A percentile compares a stretch with the other conserved stretches of the same genome.
Evolutionary conservation across 2,888 invertebrate species (phyloP).

Genomic region (Lepidochrysops patricia): DNA sequence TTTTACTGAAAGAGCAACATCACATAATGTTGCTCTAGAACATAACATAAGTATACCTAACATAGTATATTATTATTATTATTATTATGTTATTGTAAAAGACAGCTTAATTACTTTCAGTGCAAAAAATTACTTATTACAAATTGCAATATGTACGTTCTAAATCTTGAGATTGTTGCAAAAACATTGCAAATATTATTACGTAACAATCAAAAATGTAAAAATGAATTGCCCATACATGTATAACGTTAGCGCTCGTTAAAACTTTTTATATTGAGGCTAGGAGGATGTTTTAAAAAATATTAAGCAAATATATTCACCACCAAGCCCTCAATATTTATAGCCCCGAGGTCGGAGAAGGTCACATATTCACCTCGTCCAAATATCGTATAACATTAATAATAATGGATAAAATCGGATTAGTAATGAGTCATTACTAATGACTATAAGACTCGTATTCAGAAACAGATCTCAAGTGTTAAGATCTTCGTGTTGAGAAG

Average conservation of each 20-base stretch:
- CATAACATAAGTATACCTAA: too few species aligned
- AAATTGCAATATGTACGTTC: not conserved
- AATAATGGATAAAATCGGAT: not conserved
- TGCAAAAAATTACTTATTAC: not conserved
- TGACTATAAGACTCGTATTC: too few species aligned
- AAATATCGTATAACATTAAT: not conserved
- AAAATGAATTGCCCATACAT: conserved; percentile 6
- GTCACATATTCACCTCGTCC: conserved; percentile 4
- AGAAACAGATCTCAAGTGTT: too few species aligned
- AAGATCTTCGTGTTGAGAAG: too few species aligned
- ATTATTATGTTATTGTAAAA: too few species aligned
- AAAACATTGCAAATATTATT: not conserved
- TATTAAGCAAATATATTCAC: conserved; percentile 8
- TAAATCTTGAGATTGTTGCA: not conserved
- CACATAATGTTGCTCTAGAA: too few species aligned
- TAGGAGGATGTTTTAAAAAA: not conserved
- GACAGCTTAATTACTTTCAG: too few species aligned
- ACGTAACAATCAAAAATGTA: not conserved
- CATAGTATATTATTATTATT: too few species aligned
- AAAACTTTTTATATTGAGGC: not conserved
- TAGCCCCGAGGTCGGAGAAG: conserved; percentile 2
- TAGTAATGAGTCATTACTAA: not conserved
- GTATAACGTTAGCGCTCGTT: not conserved
- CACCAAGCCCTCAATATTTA: not conserved
- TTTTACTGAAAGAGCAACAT: too few species aligned